Evolutionary conservation across 2,888 invertebrate species (phyloP).

Genomic region (Sesia apiformis): DNA sequence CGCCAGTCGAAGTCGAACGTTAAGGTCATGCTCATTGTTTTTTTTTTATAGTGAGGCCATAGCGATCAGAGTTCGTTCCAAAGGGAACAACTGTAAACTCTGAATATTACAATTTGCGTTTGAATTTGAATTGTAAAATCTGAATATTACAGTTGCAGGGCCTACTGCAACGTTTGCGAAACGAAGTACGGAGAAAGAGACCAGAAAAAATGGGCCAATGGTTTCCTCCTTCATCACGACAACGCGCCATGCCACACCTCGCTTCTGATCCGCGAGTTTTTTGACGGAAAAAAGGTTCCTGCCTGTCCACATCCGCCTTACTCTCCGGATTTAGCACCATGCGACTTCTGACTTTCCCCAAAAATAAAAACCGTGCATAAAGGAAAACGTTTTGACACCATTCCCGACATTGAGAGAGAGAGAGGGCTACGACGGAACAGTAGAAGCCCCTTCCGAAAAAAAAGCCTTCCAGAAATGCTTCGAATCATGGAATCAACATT

Average conservation of each 20-base stretch:
- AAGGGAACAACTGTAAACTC: not conserved
- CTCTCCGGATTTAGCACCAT: not conserved
- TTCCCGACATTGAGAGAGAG: not conserved
- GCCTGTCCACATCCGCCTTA: not conserved
- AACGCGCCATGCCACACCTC: not conserved
- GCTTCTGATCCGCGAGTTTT: not conserved
- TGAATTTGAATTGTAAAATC: no score
- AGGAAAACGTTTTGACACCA: not conserved
- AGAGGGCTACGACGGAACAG: not conserved
- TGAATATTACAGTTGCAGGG: no score
- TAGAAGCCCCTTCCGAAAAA: not conserved
- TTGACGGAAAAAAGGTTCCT: not conserved
- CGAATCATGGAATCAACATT: no score
- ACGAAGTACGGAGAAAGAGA: not conserved
- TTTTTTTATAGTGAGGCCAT: not conserved
- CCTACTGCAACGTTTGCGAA: no score
- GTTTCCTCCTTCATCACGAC: not conserved
- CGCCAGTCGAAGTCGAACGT: not conserved
- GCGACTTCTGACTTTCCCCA: not conserved
- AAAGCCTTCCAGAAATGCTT: no score
- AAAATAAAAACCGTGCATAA: not conserved
- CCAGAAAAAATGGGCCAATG: not conserved
- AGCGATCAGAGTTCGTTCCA: not conserved
- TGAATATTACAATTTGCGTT: no score
- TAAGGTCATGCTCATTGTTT: not conserved